A percentile compares a stretch with the other conserved stretches of the same genome.
Conservation (phyloP, 2,113 vertebrate genomes). For the Mus musculus region GRCm39 chr6:94746001-94746500, state of each 20-base stretch:
- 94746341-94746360: background rate
- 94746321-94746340: background rate
- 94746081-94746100: constrained; percentile 46
- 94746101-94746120: background rate
- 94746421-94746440: background rate
- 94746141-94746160: constrained; percentile 15
- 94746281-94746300: background rate
- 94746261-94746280: background rate
- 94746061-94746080: constrained; percentile 41
- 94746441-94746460: too few species aligned
- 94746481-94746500: background rate
- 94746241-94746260: background rate
- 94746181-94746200: background rate
- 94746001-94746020: background rate
- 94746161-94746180: constrained; percentile 1
- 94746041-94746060: constrained; percentile 14
- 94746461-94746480: background rate
- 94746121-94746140: background rate
- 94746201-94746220: constrained; percentile 19
- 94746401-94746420: background rate
- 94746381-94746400: constrained; percentile 13
- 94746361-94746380: background rate
- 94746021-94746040: constrained; percentile 2
- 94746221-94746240: background rate
- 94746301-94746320: background rate